phyloP scores from a whole-genome alignment of 2,888 invertebrate genomes.

The Autographa pulchrina region DNA sequence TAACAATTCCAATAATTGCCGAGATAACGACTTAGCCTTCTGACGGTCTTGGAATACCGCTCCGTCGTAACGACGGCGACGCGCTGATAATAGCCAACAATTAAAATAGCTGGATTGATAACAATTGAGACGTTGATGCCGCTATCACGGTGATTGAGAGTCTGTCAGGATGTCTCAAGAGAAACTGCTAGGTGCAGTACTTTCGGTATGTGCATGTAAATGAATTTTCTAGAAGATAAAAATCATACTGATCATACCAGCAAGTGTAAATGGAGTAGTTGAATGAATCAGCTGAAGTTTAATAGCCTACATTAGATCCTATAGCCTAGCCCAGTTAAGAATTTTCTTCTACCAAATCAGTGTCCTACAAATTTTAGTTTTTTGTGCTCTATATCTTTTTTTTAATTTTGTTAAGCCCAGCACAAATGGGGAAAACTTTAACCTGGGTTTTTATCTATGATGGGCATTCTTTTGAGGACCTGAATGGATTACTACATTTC shows the following conservation, averaged over 20 bases:
- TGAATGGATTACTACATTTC: too few relatives aligned
- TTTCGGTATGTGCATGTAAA: background rate
- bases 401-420: too few relatives aligned
- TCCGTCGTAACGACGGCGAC: constrained; percentile 33
- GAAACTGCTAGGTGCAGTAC: constrained; percentile 1
- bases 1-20: constrained; percentile 33
- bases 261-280: too few relatives aligned
- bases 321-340: too few relatives aligned
- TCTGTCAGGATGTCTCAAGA: constrained; percentile 24
- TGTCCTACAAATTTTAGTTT: too few relatives aligned
- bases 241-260: background rate
- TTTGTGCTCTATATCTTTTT: too few relatives aligned
- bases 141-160: constrained; percentile 10
- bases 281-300: too few relatives aligned
- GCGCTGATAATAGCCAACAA: constrained; percentile 39
- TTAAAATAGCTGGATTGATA: constrained; percentile 46
- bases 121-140: constrained; percentile 35
- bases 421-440: too few relatives aligned
- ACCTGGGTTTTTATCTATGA: too few relatives aligned
- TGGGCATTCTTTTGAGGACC: too few relatives aligned
- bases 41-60: constrained; percentile 29
- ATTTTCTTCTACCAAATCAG: too few relatives aligned
- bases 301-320: too few relatives aligned
- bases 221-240: background rate
- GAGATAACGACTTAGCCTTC: constrained; percentile 28